Evolutionary conservation across 1,140 invertebrate species (phyloP), one percentile per base, ranked within the genome.

Genomic region (Oryzaephilus surinamensis): DNA sequence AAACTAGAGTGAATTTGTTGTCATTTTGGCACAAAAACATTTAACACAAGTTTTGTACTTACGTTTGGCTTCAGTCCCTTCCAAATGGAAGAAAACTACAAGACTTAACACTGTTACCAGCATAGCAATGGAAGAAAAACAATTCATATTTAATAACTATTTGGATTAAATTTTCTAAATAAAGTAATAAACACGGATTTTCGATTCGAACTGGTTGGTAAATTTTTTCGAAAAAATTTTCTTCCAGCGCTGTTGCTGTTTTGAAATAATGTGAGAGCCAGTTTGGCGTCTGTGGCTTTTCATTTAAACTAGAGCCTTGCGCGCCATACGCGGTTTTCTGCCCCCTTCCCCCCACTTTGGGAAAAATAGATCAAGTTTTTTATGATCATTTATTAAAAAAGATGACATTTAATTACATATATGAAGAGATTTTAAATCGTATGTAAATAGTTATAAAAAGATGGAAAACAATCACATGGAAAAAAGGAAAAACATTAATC

Each of bases 231-330:
- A 36, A 36, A 36, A 21, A 16, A 26, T 36, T 36, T 14, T 36
- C 21, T 36, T 26, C 12, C n/a, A n/a, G n/a, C n/a, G 33, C 26
- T 14, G 28, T 20, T 30, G 6, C 20, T 21, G 24, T 38, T 45
- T 46, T 37, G 27, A 46, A 46, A 46, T 46, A n/a, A n/a, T n/a
- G 44, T 21, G 33, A 20, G 38, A 38, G 31, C 20, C 18, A 30
- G 26, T 38, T 46, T 46, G 13, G 34, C 29, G 38, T 20, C 20
- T 18, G 38, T n/a, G n/a, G 33, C 44, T 46, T 46, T 46, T 46
- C 44, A 46, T 46, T 46, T 29, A 29, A 29, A 29, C 8, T 29
- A 13, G 6, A 5, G 27, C 6, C 41, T 38, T 37, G 41, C 41
- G 34, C 41, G 34, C 20, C 12, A 11, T 27, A 28, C 7, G n/a